Base-by-base conservation (phyloP, 2,797 vertebrate genomes). In the Danio albolineatus region DNA sequence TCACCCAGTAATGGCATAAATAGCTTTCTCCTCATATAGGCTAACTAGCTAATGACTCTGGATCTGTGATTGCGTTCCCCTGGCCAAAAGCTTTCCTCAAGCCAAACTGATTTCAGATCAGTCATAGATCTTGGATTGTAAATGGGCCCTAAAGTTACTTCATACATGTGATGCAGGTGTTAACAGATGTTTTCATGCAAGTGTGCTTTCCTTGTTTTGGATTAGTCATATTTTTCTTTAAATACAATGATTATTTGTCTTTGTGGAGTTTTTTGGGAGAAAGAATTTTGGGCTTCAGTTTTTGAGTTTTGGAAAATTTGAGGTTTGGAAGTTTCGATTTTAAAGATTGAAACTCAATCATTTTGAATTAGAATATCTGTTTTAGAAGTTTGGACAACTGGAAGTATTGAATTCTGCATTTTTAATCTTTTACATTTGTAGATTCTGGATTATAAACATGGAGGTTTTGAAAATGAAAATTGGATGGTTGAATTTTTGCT, bases 1-100 rank as follows among this genome's bases (percentile, higher is more conserved):
- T 89, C 88, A 71, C 81, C 89, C 80, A 73, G 85, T 92, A 93
- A 92, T 90, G 91, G 91, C 90, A 92, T 92, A 93, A 92, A 90
- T 89, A 90, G 88, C 89, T 82, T 89, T 86, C 92, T 92, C 90
- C 89, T 92, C 69, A 39, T 72, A 75, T 62, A 57, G 62, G 44
- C 54, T 48, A 38, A 69, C 64, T 57, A 51, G 39, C 65, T 81
- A 78, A 80, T 82, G 76, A 83, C 53, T 72, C 44, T 81, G 44
- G n/a, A 78, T 79, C 59, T 66, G 79, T 36, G 60, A 71, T 56
- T 51, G 14, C 64, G 21, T 48, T 36, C 54, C 13, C 38, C n/a
- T 43, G 64, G 48, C 57, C 39, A 12, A n/a, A 57, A 70, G 72
- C 65, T 75, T 76, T 65, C 77, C 66, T 78, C 21, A 39, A 80